phyloP scores from a whole-genome alignment of 92 coral and sea anemone species.

The Zoanthus sansibaricus region DNA sequence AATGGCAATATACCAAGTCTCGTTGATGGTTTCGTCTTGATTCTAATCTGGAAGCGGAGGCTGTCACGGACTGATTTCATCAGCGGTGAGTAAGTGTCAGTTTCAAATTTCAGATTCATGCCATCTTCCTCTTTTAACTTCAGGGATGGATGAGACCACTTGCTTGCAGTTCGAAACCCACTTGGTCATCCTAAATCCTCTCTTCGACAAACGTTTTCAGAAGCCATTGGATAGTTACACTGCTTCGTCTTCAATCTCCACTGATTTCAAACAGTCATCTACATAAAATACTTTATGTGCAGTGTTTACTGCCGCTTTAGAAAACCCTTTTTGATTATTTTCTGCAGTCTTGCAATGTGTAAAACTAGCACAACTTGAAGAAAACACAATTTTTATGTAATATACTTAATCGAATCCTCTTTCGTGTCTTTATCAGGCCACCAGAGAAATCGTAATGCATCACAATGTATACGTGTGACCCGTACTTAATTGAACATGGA shows the following conservation, averaged over 20 bases:
- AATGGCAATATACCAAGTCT: conserved; percentile 38
- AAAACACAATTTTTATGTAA: not conserved
- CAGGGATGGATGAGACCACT: conserved; percentile 31
- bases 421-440: not conserved
- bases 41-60: not conserved
- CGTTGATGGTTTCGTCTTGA: conserved; percentile 12
- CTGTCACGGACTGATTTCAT: not conserved
- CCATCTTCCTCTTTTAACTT: conserved; percentile 30
- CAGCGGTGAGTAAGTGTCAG: not conserved
- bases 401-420: not conserved
- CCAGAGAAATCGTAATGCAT: not conserved
- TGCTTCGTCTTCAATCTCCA: conserved; percentile 10
- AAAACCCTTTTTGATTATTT: not conserved
- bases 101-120: conserved; percentile 46
- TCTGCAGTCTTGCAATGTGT: conserved; percentile 32
- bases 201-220: conserved; percentile 3
- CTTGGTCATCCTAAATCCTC: conserved; percentile 54
- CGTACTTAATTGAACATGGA: conserved; percentile 1
- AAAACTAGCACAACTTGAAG: conserved; percentile 48
- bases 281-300: conserved; percentile 1
- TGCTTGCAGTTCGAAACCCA: conserved; percentile 30
- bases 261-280: not conserved
- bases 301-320: not conserved
- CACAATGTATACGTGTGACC: conserved; percentile 5
- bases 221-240: not conserved